Evolutionary conservation across 1,140 invertebrate species (phyloP).

Genomic region (Drosophila sproati): DNA sequence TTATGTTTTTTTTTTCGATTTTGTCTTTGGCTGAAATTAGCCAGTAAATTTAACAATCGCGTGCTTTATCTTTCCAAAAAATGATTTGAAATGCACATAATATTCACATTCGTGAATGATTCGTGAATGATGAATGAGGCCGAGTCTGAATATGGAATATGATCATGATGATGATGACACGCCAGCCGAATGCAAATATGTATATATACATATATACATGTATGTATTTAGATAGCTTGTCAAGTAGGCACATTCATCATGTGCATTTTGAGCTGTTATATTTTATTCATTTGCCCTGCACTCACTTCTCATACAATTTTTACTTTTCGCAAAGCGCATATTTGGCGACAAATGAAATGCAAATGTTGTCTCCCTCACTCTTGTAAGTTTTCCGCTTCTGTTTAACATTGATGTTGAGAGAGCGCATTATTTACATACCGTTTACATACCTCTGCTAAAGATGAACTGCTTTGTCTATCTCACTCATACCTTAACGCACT

Average conservation of each 20-base stretch:
- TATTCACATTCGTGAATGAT: constrained; percentile 10
- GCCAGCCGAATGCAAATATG: constrained; percentile 12
- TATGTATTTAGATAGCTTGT: constrained; percentile 7
- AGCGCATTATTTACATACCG: constrained; percentile 1
- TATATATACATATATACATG: too few species aligned
- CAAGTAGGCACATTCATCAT: constrained; percentile 12
- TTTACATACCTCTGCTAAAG: constrained; percentile 1
- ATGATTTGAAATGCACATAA: constrained; percentile 29
- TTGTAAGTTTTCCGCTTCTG: constrained; percentile 32
- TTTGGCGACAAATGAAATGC: constrained; percentile 4
- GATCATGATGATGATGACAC: constrained; percentile 15
- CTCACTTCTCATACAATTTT: background rate
- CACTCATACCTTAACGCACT: constrained; percentile 25
- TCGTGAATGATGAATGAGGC: constrained; percentile 1
- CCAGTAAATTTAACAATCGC: constrained; percentile 77
- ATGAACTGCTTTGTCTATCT: constrained; percentile 19
- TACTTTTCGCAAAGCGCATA: background rate
- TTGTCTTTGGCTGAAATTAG: constrained; percentile 64
- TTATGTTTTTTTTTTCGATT: background rate
- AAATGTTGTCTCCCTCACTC: background rate
- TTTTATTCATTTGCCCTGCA: too few species aligned
- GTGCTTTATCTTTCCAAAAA: constrained; percentile 34
- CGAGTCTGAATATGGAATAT: constrained; percentile 7
- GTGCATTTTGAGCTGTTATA: too few species aligned
- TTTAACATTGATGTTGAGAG: constrained; percentile 26